These are phyloP conservation scores for Strigamia maritima DNA, from an alignment of 2,888 invertebrate species.

Conservation along the genomic window DNA sequence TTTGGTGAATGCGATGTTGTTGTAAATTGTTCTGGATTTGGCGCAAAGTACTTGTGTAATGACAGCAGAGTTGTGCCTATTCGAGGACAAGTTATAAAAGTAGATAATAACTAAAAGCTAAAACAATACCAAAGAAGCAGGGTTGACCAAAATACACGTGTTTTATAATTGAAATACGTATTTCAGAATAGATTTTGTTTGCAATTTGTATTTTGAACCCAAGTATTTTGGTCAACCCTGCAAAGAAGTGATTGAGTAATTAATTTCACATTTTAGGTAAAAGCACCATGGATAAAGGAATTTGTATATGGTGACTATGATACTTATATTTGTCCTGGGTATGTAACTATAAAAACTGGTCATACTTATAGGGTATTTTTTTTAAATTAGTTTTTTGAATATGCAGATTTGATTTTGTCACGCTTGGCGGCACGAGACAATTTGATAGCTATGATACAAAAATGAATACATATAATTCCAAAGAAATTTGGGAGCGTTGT, in stretches of 20 bases:
- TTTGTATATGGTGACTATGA: conserved; percentile 83
- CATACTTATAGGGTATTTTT: no score
- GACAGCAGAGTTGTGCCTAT: conserved; percentile 51
- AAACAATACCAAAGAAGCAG: conserved; percentile 11
- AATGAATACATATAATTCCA: conserved; percentile 68
- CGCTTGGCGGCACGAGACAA: conserved; percentile 80
- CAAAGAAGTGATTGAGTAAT: no score
- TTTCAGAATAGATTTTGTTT: no score
- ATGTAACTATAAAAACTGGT: no score
- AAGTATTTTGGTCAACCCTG: no score
- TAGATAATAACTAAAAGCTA: conserved; percentile 35
- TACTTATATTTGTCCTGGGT: conserved; percentile 74
- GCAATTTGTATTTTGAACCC: no score
- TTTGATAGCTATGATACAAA: conserved; percentile 70
- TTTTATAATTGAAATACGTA: no score
- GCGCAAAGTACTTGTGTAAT: conserved; percentile 50
- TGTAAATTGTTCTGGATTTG: conserved; percentile 55
- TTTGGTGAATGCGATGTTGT: conserved; percentile 52
- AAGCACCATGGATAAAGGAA: conserved; percentile 84
- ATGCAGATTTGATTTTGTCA: conserved; percentile 59
- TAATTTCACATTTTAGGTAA: conserved; percentile 56
- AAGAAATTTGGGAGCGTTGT: conserved; percentile 75
- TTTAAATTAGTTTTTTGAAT: neutral
- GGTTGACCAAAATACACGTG: no score
- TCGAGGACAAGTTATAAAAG: conserved; percentile 51